Evolutionary conservation across 2,113 vertebrate genomes (phyloP).

Genomic region (Thinocorus orbignyianus): DNA sequence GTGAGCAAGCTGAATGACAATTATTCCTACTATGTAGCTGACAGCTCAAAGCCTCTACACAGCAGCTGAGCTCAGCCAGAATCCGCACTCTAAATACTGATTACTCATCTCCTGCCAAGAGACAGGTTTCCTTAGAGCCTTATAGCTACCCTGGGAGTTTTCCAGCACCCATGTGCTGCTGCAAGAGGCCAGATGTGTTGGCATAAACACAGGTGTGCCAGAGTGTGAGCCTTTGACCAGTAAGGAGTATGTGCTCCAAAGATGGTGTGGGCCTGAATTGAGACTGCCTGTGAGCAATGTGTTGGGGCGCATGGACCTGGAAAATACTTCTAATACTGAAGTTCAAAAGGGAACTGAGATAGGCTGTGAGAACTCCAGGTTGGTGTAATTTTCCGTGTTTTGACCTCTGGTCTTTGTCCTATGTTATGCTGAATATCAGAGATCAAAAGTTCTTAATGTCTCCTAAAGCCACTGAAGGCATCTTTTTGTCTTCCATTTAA

Average conservation of each 20-base stretch:
- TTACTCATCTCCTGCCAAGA: slow-evolving; percentile 43
- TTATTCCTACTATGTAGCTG: slow-evolving; percentile 52
- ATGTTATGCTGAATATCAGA: background rate
- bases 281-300: background rate
- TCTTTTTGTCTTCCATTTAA: background rate
- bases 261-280: fast-evolving
- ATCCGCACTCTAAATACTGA: slow-evolving; percentile 23
- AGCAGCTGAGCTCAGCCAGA: slow-evolving; percentile 70
- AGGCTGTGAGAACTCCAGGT: background rate
- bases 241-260: background rate
- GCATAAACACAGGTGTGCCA: background rate
- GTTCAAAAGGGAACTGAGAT: background rate
- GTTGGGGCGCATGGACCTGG: background rate
- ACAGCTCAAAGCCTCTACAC: slow-evolving; percentile 44
- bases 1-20: slow-evolving; percentile 61
- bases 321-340: background rate
- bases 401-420: background rate
- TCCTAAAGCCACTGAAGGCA: background rate
- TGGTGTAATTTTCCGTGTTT: background rate
- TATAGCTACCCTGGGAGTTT: background rate
- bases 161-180: background rate
- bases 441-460: background rate
- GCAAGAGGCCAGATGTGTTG: background rate
- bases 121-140: slow-evolving; percentile 32
- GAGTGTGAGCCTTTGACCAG: background rate